Evolutionary conservation across 2,797 vertebrate species (phyloP).

Genomic region (Australoheros facetus): DNA sequence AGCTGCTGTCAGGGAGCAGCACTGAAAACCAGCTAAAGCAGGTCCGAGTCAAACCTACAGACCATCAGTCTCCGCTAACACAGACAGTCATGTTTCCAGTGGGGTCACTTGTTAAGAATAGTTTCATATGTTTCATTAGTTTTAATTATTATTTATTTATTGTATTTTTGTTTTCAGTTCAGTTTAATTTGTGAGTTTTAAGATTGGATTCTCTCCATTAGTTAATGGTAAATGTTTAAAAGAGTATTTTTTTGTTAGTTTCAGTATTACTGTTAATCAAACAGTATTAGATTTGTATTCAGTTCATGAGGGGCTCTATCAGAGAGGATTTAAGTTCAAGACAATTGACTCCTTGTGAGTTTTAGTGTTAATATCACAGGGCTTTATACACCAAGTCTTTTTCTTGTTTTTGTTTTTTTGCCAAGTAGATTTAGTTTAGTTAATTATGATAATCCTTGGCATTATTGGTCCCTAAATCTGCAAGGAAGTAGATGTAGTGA

Average conservation of each 20-base stretch:
- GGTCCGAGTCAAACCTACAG: constrained; percentile 62
- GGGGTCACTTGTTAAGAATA: background rate
- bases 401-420: background rate
- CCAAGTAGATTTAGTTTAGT: background rate
- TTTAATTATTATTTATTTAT: background rate
- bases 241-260: background rate
- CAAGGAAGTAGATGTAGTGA: background rate
- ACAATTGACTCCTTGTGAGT: background rate
- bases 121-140: background rate
- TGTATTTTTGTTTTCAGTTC: background rate
- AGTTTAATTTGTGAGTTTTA: background rate
- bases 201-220: background rate
- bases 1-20: constrained; percentile 79
- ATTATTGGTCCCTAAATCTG: background rate
- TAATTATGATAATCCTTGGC: background rate
- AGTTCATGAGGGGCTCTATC: background rate
- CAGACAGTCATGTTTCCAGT: background rate
- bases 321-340: background rate
- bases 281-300: background rate
- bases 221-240: background rate
- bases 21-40: constrained; percentile 79
- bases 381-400: background rate
- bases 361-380: no score
- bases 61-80: background rate
- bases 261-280: background rate